Conservation (phyloP, 2,888 invertebrate species). For the Halocaridina rubra region DNA sequence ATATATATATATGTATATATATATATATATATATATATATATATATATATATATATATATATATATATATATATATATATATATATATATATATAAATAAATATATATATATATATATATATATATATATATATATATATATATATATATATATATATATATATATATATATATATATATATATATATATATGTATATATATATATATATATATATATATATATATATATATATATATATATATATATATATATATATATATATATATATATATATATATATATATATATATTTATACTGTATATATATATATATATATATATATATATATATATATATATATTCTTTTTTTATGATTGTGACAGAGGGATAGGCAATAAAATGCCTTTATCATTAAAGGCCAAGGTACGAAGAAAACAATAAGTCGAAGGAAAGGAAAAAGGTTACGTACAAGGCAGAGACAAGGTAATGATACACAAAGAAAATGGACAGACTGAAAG, state of each 20-base stretch:
- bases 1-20: constrained; percentile 21
- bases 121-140: constrained; percentile 36
- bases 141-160: constrained; percentile 30
- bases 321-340: not conserved
- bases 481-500: too few species aligned
- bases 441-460: too few species aligned
- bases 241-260: not conserved
- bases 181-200: constrained; percentile 27
- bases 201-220: not conserved
- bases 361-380: not conserved
- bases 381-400: too few species aligned
- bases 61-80: constrained; percentile 17
- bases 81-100: constrained; percentile 33
- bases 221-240: not conserved
- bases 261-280: not conserved
- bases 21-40: constrained; percentile 26
- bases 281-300: not conserved
- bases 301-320: not conserved
- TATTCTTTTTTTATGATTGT: not conserved
- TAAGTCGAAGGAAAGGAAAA: too few species aligned
- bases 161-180: constrained; percentile 19
- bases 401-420: too few species aligned
- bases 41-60: constrained; percentile 29
- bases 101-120: constrained; percentile 35
- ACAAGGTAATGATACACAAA: too few species aligned